phyloP scores from a whole-genome alignment of 2,113 vertebrate species.

The Tor tambroides region DNA sequence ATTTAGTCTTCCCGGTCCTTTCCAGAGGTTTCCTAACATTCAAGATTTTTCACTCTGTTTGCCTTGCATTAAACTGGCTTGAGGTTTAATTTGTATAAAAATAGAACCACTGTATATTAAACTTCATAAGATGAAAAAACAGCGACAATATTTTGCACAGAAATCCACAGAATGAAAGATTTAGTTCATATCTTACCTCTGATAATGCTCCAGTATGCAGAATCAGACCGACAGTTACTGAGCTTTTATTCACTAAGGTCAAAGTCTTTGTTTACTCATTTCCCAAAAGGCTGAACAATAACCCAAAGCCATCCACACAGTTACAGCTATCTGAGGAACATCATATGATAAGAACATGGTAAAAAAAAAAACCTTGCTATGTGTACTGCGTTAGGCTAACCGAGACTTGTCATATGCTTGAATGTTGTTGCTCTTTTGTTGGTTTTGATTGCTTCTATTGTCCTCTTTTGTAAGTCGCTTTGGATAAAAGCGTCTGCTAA shows the following conservation, averaged over 20 bases:
- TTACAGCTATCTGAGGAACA: background rate
- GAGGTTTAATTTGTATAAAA: background rate
- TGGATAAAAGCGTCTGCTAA: too few species aligned
- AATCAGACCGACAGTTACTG: background rate
- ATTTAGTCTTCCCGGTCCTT: background rate
- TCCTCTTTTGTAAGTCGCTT: too few species aligned
- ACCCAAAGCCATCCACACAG: background rate
- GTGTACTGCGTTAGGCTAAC: too few species aligned
- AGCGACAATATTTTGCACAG: background rate
- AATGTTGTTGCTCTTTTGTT: too few species aligned
- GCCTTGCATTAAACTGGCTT: background rate
- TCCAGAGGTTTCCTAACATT: too few species aligned
- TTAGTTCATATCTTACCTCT: constrained; percentile 34
- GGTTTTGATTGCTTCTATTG: too few species aligned
- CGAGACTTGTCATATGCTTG: too few species aligned
- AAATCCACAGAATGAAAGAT: background rate
- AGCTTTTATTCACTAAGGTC: constrained; percentile 34
- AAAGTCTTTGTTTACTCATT: constrained; percentile 56
- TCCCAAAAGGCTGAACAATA: constrained; percentile 25
- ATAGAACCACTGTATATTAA: too few species aligned
- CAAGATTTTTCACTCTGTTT: too few species aligned
- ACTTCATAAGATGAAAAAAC: background rate
- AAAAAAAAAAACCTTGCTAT: too few species aligned
- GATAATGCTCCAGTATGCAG: background rate
- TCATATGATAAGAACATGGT: background rate